Conservation (phyloP, 2,888 invertebrate genomes). For the Lottia gigantea region DNA sequence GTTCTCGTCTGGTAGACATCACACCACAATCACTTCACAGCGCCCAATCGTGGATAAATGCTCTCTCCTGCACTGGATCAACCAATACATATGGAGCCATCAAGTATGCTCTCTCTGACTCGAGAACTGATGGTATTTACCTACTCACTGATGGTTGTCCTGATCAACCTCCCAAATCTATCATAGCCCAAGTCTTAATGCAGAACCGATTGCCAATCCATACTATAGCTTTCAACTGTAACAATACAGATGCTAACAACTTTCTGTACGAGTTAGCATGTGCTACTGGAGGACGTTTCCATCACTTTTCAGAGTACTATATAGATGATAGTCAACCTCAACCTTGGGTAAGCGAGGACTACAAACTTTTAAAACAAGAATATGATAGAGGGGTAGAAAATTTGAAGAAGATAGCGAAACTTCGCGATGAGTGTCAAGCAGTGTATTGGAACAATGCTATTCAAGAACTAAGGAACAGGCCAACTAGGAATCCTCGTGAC, state of each 20-base stretch:
- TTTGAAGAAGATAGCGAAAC: constrained; percentile 59
- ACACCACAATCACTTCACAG: constrained; percentile 61
- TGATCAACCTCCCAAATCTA: constrained; percentile 67
- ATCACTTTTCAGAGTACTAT: constrained; percentile 65
- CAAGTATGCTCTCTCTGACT: constrained; percentile 63
- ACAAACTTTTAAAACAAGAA: constrained; percentile 62
- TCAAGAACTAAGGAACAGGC: constrained; percentile 39
- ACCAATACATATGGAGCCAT: constrained; percentile 67
- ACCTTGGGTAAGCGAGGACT: constrained; percentile 67
- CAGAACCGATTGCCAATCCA: constrained; percentile 66
- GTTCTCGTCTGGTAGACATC: constrained; percentile 65
- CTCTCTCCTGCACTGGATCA: constrained; percentile 64
- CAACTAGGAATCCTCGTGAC: constrained; percentile 36
- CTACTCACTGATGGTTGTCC: constrained; percentile 68
- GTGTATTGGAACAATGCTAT: constrained; percentile 62
- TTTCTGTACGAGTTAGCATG: constrained; percentile 65
- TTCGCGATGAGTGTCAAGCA: constrained; percentile 65
- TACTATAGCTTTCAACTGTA: constrained; percentile 69
- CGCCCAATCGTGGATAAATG: constrained; percentile 63
- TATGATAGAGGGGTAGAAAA: constrained; percentile 54
- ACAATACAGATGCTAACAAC: constrained; percentile 65
- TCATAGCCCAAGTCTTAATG: constrained; percentile 66
- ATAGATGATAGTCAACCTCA: constrained; percentile 51
- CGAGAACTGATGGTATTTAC: constrained; percentile 66
- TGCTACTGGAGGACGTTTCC: constrained; percentile 66